Conservation (phyloP, 2,113 vertebrate species). For the Pelecanus crispus region DNA sequence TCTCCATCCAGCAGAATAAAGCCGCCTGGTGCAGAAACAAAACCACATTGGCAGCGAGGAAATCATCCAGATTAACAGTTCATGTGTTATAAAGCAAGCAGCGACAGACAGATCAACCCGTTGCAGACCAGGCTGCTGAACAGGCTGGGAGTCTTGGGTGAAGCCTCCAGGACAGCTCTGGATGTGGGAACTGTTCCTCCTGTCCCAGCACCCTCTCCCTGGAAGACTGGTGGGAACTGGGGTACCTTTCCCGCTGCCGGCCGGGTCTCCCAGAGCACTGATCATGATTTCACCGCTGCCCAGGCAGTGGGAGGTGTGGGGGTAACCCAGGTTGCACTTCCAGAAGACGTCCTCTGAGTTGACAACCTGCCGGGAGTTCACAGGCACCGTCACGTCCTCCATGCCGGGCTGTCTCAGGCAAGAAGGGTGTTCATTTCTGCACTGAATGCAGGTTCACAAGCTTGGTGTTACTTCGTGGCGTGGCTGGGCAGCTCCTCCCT, state of each 20-base stretch:
- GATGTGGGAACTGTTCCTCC: neutral
- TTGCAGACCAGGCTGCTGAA: neutral
- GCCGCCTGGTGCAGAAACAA: conserved; percentile 69
- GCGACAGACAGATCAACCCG: neutral
- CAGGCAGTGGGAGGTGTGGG: conserved; percentile 91
- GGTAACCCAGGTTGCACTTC: conserved; percentile 82
- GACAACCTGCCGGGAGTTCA: conserved; percentile 70
- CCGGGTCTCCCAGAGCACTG: conserved; percentile 84
- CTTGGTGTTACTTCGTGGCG: neutral
- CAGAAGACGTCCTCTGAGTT: conserved; percentile 79
- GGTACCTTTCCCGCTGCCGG: conserved; percentile 84
- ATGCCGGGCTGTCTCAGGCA: neutral
- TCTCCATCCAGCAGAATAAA: conserved; percentile 89
- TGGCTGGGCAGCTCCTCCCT: neutral
- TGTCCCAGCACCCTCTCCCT: neutral
- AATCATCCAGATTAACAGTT: neutral
- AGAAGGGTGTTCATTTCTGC: neutral
- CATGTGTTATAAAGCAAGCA: neutral
- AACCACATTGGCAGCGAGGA: too few relatives aligned
- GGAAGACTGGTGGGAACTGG: neutral
- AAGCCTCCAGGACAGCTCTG: neutral
- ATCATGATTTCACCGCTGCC: conserved; percentile 90
- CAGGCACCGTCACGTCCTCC: accelerated
- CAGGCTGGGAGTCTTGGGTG: accelerated
- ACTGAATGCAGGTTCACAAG: neutral